Percentiles rank a stretch among this genome's conserved stretches.
Conservation (phyloP, 2,888 invertebrate species). For the Scaptodrosophila latifasciaeformis region DNA sequence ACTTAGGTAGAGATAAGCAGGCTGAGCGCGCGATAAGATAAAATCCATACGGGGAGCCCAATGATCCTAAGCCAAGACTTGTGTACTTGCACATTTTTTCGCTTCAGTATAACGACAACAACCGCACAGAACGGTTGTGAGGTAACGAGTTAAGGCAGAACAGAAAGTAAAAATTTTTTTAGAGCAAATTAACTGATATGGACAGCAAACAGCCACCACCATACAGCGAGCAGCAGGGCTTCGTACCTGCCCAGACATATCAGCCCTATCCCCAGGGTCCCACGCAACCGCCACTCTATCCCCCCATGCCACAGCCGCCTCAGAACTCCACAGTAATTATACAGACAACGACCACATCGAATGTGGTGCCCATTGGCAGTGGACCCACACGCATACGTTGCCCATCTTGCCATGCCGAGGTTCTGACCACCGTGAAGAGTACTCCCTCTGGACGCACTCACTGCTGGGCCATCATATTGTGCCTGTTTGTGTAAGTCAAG, state of each 20-base stretch:
- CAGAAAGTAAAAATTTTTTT: neutral
- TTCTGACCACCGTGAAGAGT: slow-evolving; percentile 75
- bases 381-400: slow-evolving; percentile 72
- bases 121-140: slow-evolving; percentile 31
- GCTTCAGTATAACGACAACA: slow-evolving; percentile 38
- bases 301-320: slow-evolving; percentile 43
- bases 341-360: slow-evolving; percentile 59
- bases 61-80: too few relatives aligned
- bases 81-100: too few relatives aligned
- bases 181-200: slow-evolving; percentile 19
- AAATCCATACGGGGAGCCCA: too few relatives aligned
- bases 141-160: neutral
- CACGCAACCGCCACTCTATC: slow-evolving; percentile 53
- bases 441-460: slow-evolving; percentile 69
- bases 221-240: slow-evolving; percentile 58
- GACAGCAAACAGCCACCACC: slow-evolving; percentile 68
- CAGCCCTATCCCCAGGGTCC: slow-evolving; percentile 60
- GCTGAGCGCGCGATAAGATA: too few relatives aligned
- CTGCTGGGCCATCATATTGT: slow-evolving; percentile 69
- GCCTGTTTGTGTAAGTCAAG: slow-evolving; percentile 66
- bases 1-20: slow-evolving; percentile 1
- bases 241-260: slow-evolving; percentile 68
- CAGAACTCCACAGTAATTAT: slow-evolving; percentile 62
- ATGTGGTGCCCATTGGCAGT: slow-evolving; percentile 51
- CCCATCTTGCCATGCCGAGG: slow-evolving; percentile 76